Evolutionary conservation across 2,888 invertebrate species (phyloP).

Genomic region (Latheticus oryzae): DNA sequence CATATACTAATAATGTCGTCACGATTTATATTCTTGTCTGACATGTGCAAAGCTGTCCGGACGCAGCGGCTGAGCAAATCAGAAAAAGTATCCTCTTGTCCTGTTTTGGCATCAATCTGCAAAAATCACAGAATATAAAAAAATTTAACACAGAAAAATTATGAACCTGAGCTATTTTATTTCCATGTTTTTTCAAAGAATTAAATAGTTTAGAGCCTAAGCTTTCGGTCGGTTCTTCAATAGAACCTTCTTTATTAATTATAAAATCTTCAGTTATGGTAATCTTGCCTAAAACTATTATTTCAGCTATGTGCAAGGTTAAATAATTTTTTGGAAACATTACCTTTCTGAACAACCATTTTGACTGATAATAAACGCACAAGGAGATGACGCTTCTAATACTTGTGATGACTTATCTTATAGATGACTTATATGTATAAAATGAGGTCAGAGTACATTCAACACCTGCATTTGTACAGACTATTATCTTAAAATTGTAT

Average conservation of each 20-base stretch:
- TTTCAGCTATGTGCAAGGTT: no score
- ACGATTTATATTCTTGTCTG: slow-evolving; percentile 57
- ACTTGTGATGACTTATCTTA: no score
- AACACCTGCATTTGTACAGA: no score
- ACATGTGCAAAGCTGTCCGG: slow-evolving; percentile 63
- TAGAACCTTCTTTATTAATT: neutral
- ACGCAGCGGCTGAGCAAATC: slow-evolving; percentile 63
- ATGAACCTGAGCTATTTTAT: slow-evolving; percentile 2
- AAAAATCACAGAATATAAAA: no score
- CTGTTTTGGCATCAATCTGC: slow-evolving; percentile 52
- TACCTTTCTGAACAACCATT: neutral
- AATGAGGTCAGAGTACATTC: no score
- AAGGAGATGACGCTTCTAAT: no score
- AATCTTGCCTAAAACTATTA: neutral
- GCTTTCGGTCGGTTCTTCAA: neutral
- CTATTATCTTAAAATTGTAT: no score
- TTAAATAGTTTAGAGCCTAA: neutral
- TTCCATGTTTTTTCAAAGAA: neutral
- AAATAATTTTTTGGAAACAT: no score
- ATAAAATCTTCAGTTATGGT: neutral
- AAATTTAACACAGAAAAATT: neutral
- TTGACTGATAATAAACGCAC: no score
- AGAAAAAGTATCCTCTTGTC: slow-evolving; percentile 61
- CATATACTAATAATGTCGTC: slow-evolving; percentile 65
- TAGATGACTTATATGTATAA: neutral